Conservation (phyloP, 2,113 vertebrate genomes). For the Anoplopoma fimbria region DNA sequence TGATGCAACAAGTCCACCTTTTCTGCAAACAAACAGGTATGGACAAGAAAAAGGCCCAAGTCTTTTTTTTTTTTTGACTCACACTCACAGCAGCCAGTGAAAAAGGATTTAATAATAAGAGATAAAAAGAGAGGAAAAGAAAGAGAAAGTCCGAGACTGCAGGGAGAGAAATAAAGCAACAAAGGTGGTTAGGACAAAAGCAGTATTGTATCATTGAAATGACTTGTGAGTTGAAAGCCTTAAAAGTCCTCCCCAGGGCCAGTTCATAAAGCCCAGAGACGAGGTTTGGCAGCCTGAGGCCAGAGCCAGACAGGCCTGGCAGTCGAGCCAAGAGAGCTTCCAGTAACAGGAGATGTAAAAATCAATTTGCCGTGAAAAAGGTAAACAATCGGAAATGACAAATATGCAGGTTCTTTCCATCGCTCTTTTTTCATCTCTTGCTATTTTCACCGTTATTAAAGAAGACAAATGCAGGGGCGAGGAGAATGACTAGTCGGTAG, state of each 20-base stretch:
- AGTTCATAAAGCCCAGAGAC: conserved; percentile 83
- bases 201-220: conserved; percentile 85
- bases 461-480: conserved; percentile 69
- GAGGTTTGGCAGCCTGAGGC: conserved; percentile 77
- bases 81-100: conserved; percentile 22
- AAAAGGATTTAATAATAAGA: conserved; percentile 52
- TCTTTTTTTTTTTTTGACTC: conserved; percentile 19
- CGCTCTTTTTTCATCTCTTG: conserved; percentile 55
- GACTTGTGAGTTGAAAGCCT: conserved; percentile 85
- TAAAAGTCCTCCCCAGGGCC: conserved; percentile 85
- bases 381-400: conserved; percentile 89
- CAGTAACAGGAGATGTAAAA: conserved; percentile 89
- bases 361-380: conserved; percentile 87
- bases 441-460: conserved; percentile 79
- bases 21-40: conserved; percentile 68
- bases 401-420: conserved; percentile 83
- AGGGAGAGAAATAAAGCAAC: conserved; percentile 74
- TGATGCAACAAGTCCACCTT: conserved; percentile 72
- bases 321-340: conserved; percentile 80
- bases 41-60: conserved; percentile 47
- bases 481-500: conserved; percentile 67
- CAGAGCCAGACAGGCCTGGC: conserved; percentile 83
- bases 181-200: conserved; percentile 86
- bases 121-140: conserved; percentile 61
- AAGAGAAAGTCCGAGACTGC: conserved; percentile 39